These are phyloP conservation scores for Paralvinella palmiformis DNA, from an alignment of 1,140 invertebrate species.

Conservation along the genomic window DNA sequence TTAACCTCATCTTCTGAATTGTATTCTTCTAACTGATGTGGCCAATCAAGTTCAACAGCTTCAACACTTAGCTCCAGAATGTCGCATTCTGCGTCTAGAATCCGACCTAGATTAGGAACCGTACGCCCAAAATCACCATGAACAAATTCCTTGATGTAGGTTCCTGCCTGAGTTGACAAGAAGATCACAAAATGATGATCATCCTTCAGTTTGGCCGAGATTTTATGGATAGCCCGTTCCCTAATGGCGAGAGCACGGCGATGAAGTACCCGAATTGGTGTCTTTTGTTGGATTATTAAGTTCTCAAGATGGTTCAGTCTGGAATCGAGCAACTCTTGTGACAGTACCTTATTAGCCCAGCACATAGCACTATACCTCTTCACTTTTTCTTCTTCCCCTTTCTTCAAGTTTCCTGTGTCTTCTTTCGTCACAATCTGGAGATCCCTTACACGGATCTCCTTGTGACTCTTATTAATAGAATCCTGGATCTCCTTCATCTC, in stretches of 20 bases:
- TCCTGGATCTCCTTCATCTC: conserved; percentile 10
- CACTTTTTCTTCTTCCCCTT: conserved; percentile 21
- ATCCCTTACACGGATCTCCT: background rate
- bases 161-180: conserved; percentile 83
- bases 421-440: conserved; percentile 17
- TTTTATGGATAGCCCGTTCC: conserved; percentile 7
- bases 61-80: conserved; percentile 68
- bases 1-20: too few species aligned
- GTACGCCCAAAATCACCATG: conserved; percentile 91
- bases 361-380: conserved; percentile 21
- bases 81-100: conserved; percentile 59
- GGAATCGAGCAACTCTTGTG: background rate
- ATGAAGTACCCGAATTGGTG: conserved; percentile 14
- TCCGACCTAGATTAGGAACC: conserved; percentile 61
- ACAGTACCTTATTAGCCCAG: background rate
- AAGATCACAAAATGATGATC: conserved; percentile 49
- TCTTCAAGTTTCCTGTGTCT: conserved; percentile 20
- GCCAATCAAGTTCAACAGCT: conserved; percentile 48
- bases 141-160: conserved; percentile 95
- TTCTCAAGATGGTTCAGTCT: too few species aligned
- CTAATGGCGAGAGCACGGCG: conserved; percentile 5
- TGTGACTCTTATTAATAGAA: background rate
- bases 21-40: too few species aligned
- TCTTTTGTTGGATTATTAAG: conserved; percentile 17
- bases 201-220: conserved; percentile 11